These are phyloP conservation scores for Vanessa atalanta DNA, from an alignment of 1,140 invertebrate genomes.

Conservation along the genomic window DNA sequence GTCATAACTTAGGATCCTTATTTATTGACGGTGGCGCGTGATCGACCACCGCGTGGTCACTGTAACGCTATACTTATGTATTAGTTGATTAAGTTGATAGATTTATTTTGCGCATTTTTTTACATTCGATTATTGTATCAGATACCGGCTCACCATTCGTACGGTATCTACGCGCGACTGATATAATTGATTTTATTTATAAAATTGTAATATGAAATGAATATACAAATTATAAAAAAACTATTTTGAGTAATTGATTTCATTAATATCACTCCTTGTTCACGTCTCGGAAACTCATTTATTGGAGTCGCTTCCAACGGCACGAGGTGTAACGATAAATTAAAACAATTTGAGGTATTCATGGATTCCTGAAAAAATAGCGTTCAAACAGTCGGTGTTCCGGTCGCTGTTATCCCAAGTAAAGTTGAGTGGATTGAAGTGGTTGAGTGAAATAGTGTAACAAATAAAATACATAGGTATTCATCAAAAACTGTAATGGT, in stretches of 20 bases:
- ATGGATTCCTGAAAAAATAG: too few relatives aligned
- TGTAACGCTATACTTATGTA: conserved; percentile 30
- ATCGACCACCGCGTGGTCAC: not conserved
- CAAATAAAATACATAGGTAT: too few relatives aligned
- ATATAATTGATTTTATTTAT: conserved; percentile 41
- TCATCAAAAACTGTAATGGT: too few relatives aligned
- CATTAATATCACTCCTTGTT: too few relatives aligned
- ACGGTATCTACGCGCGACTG: conserved; percentile 43
- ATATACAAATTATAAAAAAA: conserved; percentile 35
- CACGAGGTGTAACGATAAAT: too few relatives aligned
- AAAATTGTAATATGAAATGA: conserved; percentile 40
- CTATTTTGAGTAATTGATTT: not conserved
- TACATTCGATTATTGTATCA: conserved; percentile 42
- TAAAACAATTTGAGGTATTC: too few relatives aligned
- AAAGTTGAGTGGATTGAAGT: too few relatives aligned
- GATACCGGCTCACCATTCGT: conserved; percentile 24
- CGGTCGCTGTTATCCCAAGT: too few relatives aligned
- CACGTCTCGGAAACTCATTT: too few relatives aligned
- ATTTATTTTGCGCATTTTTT: conserved; percentile 49
- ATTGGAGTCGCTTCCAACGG: too few relatives aligned
- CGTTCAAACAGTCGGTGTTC: too few relatives aligned
- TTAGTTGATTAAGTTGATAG: conserved; percentile 44
- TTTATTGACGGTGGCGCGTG: conserved; percentile 43
- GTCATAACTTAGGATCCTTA: conserved; percentile 39
- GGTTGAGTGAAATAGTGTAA: too few relatives aligned